Conservation (phyloP, 2,888 invertebrate species). For the Drosophila tanythrix region DNA sequence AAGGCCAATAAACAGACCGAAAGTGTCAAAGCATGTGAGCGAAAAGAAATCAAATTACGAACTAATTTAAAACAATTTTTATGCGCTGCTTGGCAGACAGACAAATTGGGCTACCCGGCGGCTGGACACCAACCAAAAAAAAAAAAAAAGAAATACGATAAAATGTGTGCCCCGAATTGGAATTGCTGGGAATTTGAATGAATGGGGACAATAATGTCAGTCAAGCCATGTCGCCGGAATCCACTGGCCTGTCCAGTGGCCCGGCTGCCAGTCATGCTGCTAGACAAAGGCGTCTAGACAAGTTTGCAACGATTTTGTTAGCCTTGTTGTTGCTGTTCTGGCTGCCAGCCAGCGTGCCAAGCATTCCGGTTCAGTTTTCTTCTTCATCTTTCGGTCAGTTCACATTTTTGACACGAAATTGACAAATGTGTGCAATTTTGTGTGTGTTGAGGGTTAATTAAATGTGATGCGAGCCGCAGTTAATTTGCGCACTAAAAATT, state of each 20-base stretch:
- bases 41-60: slow-evolving; percentile 61
- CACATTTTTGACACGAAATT: slow-evolving; percentile 67
- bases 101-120: slow-evolving; percentile 55
- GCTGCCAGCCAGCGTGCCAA: slow-evolving; percentile 40
- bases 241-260: slow-evolving; percentile 1
- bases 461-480: slow-evolving; percentile 58
- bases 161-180: neutral
- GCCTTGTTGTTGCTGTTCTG: slow-evolving; percentile 30
- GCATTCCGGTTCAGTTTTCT: slow-evolving; percentile 37
- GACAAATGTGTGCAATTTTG: slow-evolving; percentile 64
- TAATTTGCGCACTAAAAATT: slow-evolving; percentile 60
- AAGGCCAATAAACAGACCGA: slow-evolving; percentile 7
- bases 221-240: slow-evolving; percentile 29
- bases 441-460: slow-evolving; percentile 69
- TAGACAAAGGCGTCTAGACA: slow-evolving; percentile 76
- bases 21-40: slow-evolving; percentile 2
- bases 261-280: slow-evolving; percentile 25
- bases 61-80: slow-evolving; percentile 73
- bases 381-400: slow-evolving; percentile 41
- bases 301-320: slow-evolving; percentile 70
- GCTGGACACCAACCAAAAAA: slow-evolving; percentile 1
- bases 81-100: slow-evolving; percentile 47
- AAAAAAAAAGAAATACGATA: neutral
- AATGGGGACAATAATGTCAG: slow-evolving; percentile 64
- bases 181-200: slow-evolving; percentile 47